phyloP scores from a whole-genome alignment of 2,113 vertebrate species.

The Hemiprocne comata region DNA sequence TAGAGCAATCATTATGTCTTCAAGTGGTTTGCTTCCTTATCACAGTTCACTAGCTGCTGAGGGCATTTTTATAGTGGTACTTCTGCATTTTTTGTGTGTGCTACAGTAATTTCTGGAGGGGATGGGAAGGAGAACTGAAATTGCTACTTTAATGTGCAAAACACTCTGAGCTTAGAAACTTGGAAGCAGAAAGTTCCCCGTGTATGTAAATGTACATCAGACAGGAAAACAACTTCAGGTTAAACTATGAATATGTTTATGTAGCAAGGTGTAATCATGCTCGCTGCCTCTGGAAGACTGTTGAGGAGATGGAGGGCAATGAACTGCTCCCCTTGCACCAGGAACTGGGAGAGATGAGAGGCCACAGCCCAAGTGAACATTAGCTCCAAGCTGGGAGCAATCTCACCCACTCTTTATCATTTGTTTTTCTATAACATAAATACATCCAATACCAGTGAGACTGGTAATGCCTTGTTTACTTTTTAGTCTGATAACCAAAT shows the following conservation, averaged over 20 bases:
- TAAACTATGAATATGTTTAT: neutral
- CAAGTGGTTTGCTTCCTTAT: neutral
- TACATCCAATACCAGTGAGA: neutral
- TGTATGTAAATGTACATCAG: neutral
- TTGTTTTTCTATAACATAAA: slow-evolving; percentile 17
- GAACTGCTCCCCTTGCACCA: neutral
- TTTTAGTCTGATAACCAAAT: neutral
- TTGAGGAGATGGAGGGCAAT: neutral
- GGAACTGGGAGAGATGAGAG: neutral
- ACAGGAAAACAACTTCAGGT: neutral
- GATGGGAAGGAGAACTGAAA: neutral
- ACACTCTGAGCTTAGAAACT: neutral
- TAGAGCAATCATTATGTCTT: fast-evolving
- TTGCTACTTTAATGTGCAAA: neutral
- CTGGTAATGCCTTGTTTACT: slow-evolving; percentile 31
- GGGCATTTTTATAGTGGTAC: neutral
- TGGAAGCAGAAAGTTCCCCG: neutral
- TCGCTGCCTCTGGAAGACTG: neutral
- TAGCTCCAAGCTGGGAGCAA: neutral
- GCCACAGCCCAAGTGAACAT: neutral
- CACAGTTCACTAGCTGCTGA: neutral
- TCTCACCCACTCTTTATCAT: neutral
- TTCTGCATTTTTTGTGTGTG: neutral
- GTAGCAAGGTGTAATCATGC: neutral
- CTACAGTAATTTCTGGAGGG: neutral